phyloP scores from a whole-genome alignment of 1,140 invertebrate species.

The Marisa cornuarietis region DNA sequence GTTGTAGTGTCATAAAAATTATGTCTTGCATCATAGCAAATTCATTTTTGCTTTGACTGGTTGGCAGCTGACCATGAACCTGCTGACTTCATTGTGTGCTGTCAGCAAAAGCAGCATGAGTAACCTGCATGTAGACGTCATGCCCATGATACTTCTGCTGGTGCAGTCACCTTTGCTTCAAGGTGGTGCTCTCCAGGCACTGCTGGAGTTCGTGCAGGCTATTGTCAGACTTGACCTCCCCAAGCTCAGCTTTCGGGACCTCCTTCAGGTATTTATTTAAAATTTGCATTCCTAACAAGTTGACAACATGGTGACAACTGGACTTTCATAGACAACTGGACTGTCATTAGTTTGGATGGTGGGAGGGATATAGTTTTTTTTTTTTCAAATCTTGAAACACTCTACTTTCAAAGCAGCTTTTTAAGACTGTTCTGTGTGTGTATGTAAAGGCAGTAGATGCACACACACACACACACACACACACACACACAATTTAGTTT shows the following conservation, averaged over 20 bases:
- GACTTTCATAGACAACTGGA: no score
- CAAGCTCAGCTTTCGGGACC: slow-evolving; percentile 81
- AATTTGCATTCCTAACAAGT: background rate
- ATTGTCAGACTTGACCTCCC: slow-evolving; percentile 83
- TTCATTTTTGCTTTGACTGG: no score
- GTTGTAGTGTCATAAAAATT: no score
- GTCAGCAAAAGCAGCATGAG: slow-evolving; percentile 66
- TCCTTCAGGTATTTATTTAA: slow-evolving; percentile 69
- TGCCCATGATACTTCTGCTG: slow-evolving; percentile 86
- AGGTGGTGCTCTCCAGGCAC: slow-evolving; percentile 85
- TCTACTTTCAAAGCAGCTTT: no score
- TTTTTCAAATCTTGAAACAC: no score
- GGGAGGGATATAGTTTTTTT: no score
- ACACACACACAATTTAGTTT: no score
- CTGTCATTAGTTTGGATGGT: no score
- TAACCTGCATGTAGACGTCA: slow-evolving; percentile 65
- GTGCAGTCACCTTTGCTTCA: slow-evolving; percentile 91
- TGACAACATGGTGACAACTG: background rate
- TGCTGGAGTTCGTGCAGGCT: slow-evolving; percentile 91
- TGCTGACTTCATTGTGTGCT: slow-evolving; percentile 68
- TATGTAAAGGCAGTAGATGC: no score
- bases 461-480: no score
- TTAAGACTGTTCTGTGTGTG: no score
- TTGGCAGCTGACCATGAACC: slow-evolving; percentile 65
- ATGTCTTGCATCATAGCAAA: no score